A percentile compares a stretch with the other conserved stretches of the same genome.
phyloP scores from a whole-genome alignment of 1,140 invertebrate genomes.

The Papilio glaucus region DNA sequence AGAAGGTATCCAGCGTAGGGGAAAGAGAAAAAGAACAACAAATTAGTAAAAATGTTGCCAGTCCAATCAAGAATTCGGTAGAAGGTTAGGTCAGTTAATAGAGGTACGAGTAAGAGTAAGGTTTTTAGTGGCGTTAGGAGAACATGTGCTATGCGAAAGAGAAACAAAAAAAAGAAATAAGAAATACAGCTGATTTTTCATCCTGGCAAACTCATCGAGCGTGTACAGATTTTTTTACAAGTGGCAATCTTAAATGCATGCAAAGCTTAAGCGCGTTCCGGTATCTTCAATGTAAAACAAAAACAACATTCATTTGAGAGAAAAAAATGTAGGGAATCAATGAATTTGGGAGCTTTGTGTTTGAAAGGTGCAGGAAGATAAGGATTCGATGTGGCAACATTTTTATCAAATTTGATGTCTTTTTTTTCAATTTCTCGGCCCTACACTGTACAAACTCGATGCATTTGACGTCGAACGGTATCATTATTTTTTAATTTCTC shows the following conservation, averaged over 20 bases:
- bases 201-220: constrained; percentile 70
- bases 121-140: constrained; percentile 39
- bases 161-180: constrained; percentile 47
- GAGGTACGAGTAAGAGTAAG: constrained; percentile 28
- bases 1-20: constrained; percentile 44
- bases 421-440: constrained; percentile 52
- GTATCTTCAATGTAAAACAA: constrained; percentile 36
- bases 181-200: constrained; percentile 42
- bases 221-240: constrained; percentile 61
- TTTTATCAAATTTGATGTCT: constrained; percentile 61
- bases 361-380: constrained; percentile 51
- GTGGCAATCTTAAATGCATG: constrained; percentile 48
- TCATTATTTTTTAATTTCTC: constrained; percentile 40
- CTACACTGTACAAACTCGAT: constrained; percentile 82
- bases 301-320: constrained; percentile 28
- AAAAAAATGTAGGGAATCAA: constrained; percentile 38
- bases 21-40: constrained; percentile 58
- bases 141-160: constrained; percentile 42
- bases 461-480: constrained; percentile 47
- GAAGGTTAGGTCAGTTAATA: constrained; percentile 37
- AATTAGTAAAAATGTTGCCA: constrained; percentile 81
- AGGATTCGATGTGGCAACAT: constrained; percentile 70
- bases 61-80: constrained; percentile 32
- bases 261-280: constrained; percentile 41
- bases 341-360: constrained; percentile 24